phyloP scores from a whole-genome alignment of 35 echinoderm and acorn worm genomes.

The Lytechinus variegatus region DNA sequence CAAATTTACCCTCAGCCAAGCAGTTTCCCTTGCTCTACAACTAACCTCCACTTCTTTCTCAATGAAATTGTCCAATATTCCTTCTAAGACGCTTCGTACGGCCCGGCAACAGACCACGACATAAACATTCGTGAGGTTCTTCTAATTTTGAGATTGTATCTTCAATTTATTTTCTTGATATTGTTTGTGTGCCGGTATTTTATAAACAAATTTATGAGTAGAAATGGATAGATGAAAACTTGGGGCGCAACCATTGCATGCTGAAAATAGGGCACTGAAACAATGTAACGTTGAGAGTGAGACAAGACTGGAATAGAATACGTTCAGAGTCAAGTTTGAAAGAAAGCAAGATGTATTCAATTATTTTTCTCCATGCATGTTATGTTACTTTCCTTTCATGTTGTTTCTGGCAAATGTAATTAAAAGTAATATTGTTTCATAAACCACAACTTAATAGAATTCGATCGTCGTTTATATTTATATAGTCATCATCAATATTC shows the following conservation, averaged over 20 bases:
- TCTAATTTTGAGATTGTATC: background rate
- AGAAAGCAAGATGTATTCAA: too few species aligned
- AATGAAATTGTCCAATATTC: slow-evolving; percentile 6
- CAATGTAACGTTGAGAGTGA: too few species aligned
- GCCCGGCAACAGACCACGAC: background rate
- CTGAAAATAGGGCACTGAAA: too few species aligned
- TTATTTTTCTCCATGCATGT: too few species aligned
- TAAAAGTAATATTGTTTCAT: too few species aligned
- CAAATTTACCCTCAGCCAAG: background rate
- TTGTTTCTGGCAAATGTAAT: background rate
- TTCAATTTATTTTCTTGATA: background rate
- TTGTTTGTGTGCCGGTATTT: background rate
- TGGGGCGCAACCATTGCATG: background rate
- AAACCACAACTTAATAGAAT: too few species aligned
- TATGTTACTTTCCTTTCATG: background rate
- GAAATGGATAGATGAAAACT: background rate
- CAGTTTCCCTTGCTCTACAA: background rate
- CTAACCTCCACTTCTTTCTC: background rate
- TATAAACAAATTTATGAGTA: background rate
- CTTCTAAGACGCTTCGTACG: background rate
- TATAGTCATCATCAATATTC: too few species aligned
- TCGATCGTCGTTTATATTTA: too few species aligned
- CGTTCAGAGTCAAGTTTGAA: background rate
- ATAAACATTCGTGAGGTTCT: background rate
- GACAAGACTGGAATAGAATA: too few species aligned